Evolutionary conservation across 2,888 invertebrate species (phyloP).

Genomic region (Balanococcus diminutus): DNA sequence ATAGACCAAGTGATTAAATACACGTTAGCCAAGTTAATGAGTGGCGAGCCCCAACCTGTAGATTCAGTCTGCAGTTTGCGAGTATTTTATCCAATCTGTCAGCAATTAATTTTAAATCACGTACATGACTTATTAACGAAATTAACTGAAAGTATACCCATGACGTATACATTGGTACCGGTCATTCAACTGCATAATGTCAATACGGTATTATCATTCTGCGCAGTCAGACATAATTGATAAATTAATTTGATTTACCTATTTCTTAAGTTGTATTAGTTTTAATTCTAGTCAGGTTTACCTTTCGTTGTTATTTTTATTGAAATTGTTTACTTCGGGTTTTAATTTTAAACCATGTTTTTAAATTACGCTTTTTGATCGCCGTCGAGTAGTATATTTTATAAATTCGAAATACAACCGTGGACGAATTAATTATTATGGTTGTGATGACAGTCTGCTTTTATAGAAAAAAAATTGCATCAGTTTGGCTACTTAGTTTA

Average conservation of each 20-base stretch:
- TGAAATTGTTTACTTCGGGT: background rate
- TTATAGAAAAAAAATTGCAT: background rate
- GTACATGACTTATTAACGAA: slow-evolving; percentile 56
- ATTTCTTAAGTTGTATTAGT: slow-evolving; percentile 27
- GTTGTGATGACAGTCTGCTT: background rate
- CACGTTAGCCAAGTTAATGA: slow-evolving; percentile 63
- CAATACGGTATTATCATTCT: slow-evolving; percentile 81
- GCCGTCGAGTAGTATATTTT: background rate
- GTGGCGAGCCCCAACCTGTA: slow-evolving; percentile 60
- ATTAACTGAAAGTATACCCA: slow-evolving; percentile 61
- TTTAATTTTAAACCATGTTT: background rate
- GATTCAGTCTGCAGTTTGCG: slow-evolving; percentile 56
- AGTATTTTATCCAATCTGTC: slow-evolving; percentile 57
- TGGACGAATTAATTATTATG: background rate
- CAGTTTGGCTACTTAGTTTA: background rate
- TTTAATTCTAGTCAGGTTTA: slow-evolving; percentile 47
- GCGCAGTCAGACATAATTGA: slow-evolving; percentile 77
- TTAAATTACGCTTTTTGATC: background rate
- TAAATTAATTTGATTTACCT: background rate
- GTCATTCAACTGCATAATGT: slow-evolving; percentile 80
- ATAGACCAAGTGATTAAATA: slow-evolving; percentile 65
- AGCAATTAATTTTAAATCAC: slow-evolving; percentile 55
- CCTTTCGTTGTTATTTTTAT: slow-evolving; percentile 25
- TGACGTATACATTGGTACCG: slow-evolving; percentile 78
- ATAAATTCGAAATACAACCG: background rate